A percentile compares a stretch with the other conserved stretches of the same genome.
Conservation (phyloP, 2,888 invertebrate genomes). For the Drosophila nigritarsus region DNA sequence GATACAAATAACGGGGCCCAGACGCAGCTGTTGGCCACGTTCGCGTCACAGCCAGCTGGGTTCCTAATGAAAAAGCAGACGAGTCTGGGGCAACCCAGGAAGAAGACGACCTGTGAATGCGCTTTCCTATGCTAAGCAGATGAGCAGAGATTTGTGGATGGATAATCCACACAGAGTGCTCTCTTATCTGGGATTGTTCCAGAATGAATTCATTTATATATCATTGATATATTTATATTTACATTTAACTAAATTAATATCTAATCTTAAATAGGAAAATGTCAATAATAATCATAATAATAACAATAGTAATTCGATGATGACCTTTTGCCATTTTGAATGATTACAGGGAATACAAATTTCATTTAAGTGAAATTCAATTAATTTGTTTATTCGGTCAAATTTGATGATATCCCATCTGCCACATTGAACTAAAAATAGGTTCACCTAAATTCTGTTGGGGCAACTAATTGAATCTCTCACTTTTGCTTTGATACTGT, state of each 20-base stretch:
- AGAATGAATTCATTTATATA: too few relatives aligned
- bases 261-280: background rate
- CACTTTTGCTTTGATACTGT: background rate
- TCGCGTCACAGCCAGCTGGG: conserved; percentile 52
- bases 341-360: background rate
- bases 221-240: too few relatives aligned
- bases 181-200: background rate
- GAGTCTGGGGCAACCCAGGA: background rate
- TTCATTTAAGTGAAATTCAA: background rate
- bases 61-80: conserved; percentile 44
- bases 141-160: background rate
- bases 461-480: background rate
- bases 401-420: background rate
- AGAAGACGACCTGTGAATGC: conserved; percentile 16
- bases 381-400: background rate
- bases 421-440: background rate
- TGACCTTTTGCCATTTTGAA: background rate
- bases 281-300: background rate
- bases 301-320: background rate
- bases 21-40: conserved; percentile 59
- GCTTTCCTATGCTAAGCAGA: background rate
- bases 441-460: background rate
- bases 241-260: too few relatives aligned
- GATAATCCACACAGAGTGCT: background rate
- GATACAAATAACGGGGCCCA: conserved; percentile 18